Evolutionary conservation across 1,140 invertebrate genomes (phyloP).

Genomic region (Agrilus planipennis): DNA sequence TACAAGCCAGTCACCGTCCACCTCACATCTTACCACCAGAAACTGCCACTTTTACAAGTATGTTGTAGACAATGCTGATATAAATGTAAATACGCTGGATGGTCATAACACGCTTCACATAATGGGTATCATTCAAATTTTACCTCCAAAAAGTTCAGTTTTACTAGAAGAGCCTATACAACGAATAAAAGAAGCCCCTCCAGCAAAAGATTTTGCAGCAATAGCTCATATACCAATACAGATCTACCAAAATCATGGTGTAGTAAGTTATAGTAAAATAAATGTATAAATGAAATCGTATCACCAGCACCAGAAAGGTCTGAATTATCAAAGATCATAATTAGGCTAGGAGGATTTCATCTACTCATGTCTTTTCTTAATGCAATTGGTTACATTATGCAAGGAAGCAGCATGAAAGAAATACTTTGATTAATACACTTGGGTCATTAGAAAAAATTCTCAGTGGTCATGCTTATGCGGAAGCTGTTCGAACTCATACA

Average conservation of each 20-base stretch:
- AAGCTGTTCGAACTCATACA: no score
- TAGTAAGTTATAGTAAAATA: constrained; percentile 8
- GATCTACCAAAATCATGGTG: constrained; percentile 20
- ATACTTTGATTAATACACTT: no score
- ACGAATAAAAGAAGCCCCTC: constrained; percentile 11
- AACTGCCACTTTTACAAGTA: constrained; percentile 20
- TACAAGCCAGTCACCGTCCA: background rate
- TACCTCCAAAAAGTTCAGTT: constrained; percentile 17
- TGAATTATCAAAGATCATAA: constrained; percentile 26
- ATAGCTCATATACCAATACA: constrained; percentile 22
- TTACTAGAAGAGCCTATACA: background rate
- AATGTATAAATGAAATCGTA: constrained; percentile 27
- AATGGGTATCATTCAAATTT: constrained; percentile 24
- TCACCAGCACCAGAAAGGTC: constrained; percentile 22
- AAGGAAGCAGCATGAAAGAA: no score
- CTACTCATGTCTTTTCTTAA: constrained; percentile 18
- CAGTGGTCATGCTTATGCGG: no score
- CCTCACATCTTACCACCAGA: constrained; percentile 11
- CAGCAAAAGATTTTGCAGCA: constrained; percentile 19
- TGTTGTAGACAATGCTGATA: constrained; percentile 28
- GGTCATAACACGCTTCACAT: constrained; percentile 25
- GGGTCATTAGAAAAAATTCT: constrained; percentile 19
- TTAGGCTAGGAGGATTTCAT: no score
- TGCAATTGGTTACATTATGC: no score
- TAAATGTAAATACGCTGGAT: constrained; percentile 26